Evolutionary conservation across 1,140 invertebrate genomes (phyloP), one percentile per base, ranked within the genome.

Genomic region (Panulirus ornatus): DNA sequence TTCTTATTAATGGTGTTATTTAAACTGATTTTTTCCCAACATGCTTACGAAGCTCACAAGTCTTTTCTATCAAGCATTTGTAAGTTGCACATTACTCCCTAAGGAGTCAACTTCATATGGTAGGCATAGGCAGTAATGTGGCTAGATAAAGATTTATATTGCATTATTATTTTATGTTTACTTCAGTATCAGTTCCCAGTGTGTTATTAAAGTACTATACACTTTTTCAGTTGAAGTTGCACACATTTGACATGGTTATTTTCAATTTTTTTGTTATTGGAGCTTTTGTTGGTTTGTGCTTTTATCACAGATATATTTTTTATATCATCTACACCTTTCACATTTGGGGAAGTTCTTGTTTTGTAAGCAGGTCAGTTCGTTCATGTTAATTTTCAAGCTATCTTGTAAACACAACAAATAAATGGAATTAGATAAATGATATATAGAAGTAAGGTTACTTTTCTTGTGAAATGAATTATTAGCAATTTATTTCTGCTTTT

Each of bases 31-130:
- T 83, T 75, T 83, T 82, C 78, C 51, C 66, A 66, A 58, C 87
- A 84, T 75, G 79, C 87, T 73, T 54, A 27, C 87, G 84, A 89
- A 89, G 87, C 51, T 89, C 22, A 89, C 87, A 38, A 40, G 38
- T 51, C 36, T 89, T 58, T 89, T 89, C 71, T 54, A 27, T 54
- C 38, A 89, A 54, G 79, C 51, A 83, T 83, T 89, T 73, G 87
- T 89, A 84, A 89, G 87, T 89, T 79, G 58, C 30, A 66, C 58
- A 66, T 66, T 66, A 66, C 58, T 66, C 30, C 58, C 58, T 66
- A 66, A 66, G n/a, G n/a, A 66, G 58, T 66, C 58, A 66, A 30
- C 58, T 66, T 66, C n/a, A 71, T 47, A 66, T 34, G 30, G 76
- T 82, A 88, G 54, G 42, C 34, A 84, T 30, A 84, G 36, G 42